Base-by-base conservation (phyloP, 2,888 invertebrate species). In the Sisyra terminalis region DNA sequence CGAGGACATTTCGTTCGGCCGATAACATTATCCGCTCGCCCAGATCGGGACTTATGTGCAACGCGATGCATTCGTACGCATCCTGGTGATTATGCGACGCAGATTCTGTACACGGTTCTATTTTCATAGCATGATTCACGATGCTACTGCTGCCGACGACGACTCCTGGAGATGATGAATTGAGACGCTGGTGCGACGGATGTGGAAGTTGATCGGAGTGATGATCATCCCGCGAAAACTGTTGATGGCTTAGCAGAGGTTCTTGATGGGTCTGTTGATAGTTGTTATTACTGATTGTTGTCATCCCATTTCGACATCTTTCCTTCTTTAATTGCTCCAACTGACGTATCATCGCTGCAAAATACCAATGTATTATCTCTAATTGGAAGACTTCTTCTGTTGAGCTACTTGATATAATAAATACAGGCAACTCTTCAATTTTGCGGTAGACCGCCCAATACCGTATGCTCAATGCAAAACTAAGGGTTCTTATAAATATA, bases 11-110 rank as follows among this genome's bases (percentile, higher is more conserved):
- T 32, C 85, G 69, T 51, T 85, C 85, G 0, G 85, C 87, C 42
- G 83, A 84, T 9, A 88, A 67, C 73, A 85, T 81, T 38, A 88
- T 78, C 39, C 85, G 59, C 57, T 85, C 86, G 1, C 84, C 83
- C 29, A 85, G 66, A 58, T 85, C 84, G 0, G 85, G 85, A 52
- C 80, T 81, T 40, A 86, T 75, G 61, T 84, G 81, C 3, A 87
- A 67, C 1, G 84, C 82, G 1, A 86, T 73, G 54, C 85, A 85
- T 58, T 87, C 85, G 64, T 75, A 83, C 48, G 65, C 63, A 49
- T 68, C 70, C 53, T 57, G 46, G 47, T 54, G 48, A 47, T n/a
- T 34, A 10, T 41, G 37, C 48, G 43, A 43, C 49, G 51, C 47
- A 45, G 47, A 44, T n/a, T n/a, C n/a, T n/a, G n/a, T n/a, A n/a